phyloP scores from a whole-genome alignment of 2,888 invertebrate genomes.

The Macrophya annulata region DNA sequence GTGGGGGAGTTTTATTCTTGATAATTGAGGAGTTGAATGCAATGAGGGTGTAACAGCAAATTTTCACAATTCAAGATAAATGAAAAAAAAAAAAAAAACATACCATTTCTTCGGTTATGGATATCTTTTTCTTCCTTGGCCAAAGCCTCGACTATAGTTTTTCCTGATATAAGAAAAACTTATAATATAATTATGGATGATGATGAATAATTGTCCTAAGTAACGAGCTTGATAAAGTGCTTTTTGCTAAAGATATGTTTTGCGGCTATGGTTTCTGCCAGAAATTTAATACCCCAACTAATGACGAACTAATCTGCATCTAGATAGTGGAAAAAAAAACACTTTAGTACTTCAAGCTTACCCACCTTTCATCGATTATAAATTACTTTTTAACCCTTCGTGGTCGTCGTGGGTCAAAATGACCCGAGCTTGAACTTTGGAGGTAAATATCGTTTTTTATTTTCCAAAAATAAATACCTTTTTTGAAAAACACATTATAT shows the following conservation, averaged over 20 bases:
- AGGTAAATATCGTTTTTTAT: too few species aligned
- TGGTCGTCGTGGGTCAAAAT: too few species aligned
- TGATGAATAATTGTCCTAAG: background rate
- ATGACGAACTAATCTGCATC: conserved; percentile 1
- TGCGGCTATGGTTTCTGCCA: background rate
- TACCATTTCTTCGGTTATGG: background rate
- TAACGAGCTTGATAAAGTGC: background rate
- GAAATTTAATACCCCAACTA: background rate
- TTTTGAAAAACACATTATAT: too few species aligned
- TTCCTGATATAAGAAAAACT: background rate
- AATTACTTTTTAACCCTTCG: background rate
- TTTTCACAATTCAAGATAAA: too few species aligned
- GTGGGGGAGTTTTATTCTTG: background rate
- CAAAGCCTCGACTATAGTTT: background rate
- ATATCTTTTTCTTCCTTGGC: too few species aligned
- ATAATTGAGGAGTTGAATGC: too few species aligned
- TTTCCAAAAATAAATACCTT: too few species aligned
- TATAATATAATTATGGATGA: background rate
- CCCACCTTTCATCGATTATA: background rate
- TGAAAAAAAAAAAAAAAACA: too few species aligned
- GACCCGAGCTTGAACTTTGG: too few species aligned
- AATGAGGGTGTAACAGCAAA: too few species aligned
- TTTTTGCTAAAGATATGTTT: background rate
- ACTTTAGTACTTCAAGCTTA: too few species aligned
- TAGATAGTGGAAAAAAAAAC: background rate